These are phyloP conservation scores for Brachymystax lenok DNA, from an alignment of 2,797 vertebrate species.

Conservation along the genomic window DNA sequence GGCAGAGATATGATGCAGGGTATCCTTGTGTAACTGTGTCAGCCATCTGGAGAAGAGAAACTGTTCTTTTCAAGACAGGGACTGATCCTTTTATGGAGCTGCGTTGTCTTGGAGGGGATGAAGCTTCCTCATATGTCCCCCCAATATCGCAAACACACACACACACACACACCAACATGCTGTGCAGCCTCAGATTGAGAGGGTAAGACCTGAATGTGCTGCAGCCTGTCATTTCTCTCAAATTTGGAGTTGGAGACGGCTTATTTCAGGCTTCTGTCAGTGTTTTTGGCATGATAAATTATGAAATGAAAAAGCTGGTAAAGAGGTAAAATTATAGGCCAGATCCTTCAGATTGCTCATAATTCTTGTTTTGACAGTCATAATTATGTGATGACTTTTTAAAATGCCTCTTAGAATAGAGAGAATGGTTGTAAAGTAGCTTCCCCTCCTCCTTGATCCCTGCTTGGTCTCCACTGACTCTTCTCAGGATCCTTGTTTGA, in stretches of 20 bases:
- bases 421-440: conserved; percentile 11
- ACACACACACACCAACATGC: neutral
- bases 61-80: conserved; percentile 8
- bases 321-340: conserved; percentile 43
- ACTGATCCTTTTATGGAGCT: conserved; percentile 18
- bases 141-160: neutral
- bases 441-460: neutral
- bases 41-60: conserved; percentile 22
- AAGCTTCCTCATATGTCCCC: neutral
- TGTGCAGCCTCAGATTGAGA: too few species aligned
- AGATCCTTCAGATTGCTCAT: conserved; percentile 33
- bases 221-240: neutral
- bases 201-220: neutral
- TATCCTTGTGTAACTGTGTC: conserved; percentile 2
- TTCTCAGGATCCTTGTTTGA: conserved; percentile 29
- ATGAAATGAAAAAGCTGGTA: conserved; percentile 21
- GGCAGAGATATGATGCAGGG: neutral
- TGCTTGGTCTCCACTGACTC: conserved; percentile 12
- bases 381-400: conserved; percentile 36
- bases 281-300: conserved; percentile 37
- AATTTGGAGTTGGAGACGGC: neutral
- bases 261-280: neutral
- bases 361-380: conserved; percentile 36
- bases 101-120: conserved; percentile 1
- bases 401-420: conserved; percentile 9